A percentile compares a stretch with the other conserved stretches of the same genome.
These are phyloP conservation scores for Etheostoma nigrum DNA, from an alignment of 2,797 vertebrate genomes.

Conservation along the genomic window DNA sequence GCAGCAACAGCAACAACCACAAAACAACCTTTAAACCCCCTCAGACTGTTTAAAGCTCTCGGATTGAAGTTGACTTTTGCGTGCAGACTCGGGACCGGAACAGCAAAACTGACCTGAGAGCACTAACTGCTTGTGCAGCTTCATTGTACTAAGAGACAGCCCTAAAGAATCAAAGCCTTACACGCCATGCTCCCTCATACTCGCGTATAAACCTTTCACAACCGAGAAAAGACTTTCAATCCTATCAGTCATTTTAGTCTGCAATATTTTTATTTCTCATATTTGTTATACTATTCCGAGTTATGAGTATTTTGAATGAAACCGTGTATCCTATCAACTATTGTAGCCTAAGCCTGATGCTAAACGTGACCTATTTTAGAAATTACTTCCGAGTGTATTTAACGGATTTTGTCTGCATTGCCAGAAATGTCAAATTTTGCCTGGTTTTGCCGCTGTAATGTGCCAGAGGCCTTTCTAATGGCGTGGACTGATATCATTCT, in stretches of 20 bases:
- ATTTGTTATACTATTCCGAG: constrained; percentile 1
- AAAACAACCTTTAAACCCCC: constrained; percentile 38
- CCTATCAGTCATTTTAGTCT: constrained; percentile 1
- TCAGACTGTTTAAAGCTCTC: background rate
- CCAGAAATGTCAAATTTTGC: constrained; percentile 20
- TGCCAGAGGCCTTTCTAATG: background rate
- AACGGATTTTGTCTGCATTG: background rate
- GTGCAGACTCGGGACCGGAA: constrained; percentile 6
- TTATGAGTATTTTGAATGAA: constrained; percentile 14
- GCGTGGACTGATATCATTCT: background rate
- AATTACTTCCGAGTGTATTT: constrained; percentile 27
- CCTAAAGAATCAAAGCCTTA: constrained; percentile 2
- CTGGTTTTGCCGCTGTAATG: background rate
- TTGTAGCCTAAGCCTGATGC: constrained; percentile 16
- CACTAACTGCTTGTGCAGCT: constrained; percentile 30
- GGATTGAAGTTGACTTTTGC: constrained; percentile 10
- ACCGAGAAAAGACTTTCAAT: background rate
- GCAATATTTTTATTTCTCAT: constrained; percentile 25
- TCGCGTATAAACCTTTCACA: constrained; percentile 18
- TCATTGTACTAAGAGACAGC: constrained; percentile 22
- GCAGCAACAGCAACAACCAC: constrained; percentile 55
- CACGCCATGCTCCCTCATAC: background rate
- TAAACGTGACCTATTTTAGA: constrained; percentile 41
- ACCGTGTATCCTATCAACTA: background rate
- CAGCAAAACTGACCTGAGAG: constrained; percentile 15